Evolutionary conservation across 1,140 invertebrate species (phyloP).

Genomic region (Brachionus rotundiformis): DNA sequence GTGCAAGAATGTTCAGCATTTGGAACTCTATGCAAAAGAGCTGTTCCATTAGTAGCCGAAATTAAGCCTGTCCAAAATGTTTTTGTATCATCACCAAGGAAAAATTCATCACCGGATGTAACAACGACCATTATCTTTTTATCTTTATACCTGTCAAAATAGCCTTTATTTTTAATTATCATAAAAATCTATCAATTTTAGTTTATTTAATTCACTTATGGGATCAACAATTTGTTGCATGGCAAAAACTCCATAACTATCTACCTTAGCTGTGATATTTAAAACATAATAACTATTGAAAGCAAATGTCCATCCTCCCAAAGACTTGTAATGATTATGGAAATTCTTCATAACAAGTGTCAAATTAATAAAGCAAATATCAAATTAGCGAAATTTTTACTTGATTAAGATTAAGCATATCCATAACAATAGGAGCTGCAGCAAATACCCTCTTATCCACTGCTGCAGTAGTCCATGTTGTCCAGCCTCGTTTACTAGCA

Average conservation of each 20-base stretch:
- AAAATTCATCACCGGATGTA: constrained; percentile 61
- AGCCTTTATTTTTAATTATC: no score
- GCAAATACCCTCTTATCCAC: constrained; percentile 56
- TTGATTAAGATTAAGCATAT: constrained; percentile 58
- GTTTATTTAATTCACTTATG: neutral
- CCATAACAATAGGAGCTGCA: constrained; percentile 59
- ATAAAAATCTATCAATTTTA: no score
- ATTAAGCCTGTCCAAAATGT: constrained; percentile 27
- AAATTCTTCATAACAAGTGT: constrained; percentile 54
- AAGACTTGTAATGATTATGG: constrained; percentile 58
- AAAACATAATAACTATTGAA: constrained; percentile 52
- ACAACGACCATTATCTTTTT: constrained; percentile 58
- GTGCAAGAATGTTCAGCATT: constrained; percentile 58
- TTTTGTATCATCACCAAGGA: constrained; percentile 56
- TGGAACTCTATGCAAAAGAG: constrained; percentile 53
- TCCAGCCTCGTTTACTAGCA: constrained; percentile 47
- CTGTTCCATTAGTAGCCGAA: neutral
- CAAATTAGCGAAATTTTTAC: neutral
- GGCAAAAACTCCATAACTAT: neutral
- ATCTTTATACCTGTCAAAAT: constrained; percentile 56
- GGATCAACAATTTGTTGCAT: constrained; percentile 43
- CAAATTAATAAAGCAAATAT: neutral
- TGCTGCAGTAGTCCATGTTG: constrained; percentile 51
- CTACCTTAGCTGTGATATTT: constrained; percentile 45
- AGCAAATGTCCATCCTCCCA: constrained; percentile 51